Evolutionary conservation across 2,888 invertebrate genomes (phyloP), one percentile per base, ranked within the genome.

Genomic region (Phania funesta): DNA sequence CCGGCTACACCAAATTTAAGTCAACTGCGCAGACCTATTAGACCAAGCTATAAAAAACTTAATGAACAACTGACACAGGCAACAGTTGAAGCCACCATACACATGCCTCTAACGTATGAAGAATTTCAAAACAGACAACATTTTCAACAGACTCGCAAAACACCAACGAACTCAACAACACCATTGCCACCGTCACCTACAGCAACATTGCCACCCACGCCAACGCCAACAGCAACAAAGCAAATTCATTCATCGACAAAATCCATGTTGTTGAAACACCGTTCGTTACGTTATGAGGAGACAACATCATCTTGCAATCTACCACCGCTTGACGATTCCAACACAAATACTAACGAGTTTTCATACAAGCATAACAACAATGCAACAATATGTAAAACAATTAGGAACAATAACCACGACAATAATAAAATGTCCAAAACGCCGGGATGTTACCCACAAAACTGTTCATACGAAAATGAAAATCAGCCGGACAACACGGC

Each of bases 1-100:
- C 87, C 87, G 35, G 84, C 84, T 22, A 87, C 87, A 76, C 87
- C 87, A 38, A 86, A 87, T 76, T 78, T 87, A 50, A 86, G 86
- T 84, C 86, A 87, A 54, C 70, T 86, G 62, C 77, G 84, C 48
- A 85, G 85, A 26, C 81, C 84, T 64, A 83, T 80, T 75, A 81
- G 83, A 38, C 80, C 75, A 20, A 83, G 79, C 60, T 87, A 87
- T 77, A 86, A 84, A 75, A 86, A 86, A 73, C 75, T 87, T 32
- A 79, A 73, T 46, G 83, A 83, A 32, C 48, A 80, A n/a, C 70
- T 50, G 48, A 6, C 41, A 48, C 18, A 22, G 1, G 18, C 9
- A 50, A 62, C 56, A 50, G 18, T 44, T 3, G 44, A 44, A 70
- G 60, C 79, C 26, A 41, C 26, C 16, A 16, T 78, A 76, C 67